A percentile compares a stretch with the other conserved stretches of the same genome.
phyloP scores from a whole-genome alignment of 2,797 vertebrate species.

The Onychomys arenicola region DNA sequence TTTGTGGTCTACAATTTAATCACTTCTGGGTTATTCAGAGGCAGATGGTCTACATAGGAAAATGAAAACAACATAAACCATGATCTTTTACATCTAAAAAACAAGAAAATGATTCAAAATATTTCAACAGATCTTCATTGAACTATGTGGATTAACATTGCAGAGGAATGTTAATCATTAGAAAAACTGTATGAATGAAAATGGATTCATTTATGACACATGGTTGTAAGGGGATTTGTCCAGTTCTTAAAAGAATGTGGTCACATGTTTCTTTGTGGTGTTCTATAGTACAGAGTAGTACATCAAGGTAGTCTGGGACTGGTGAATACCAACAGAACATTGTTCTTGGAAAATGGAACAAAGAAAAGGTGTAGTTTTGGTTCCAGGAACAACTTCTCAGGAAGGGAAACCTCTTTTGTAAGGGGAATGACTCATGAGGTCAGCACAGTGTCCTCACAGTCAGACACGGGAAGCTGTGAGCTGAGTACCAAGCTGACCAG shows the following conservation, averaged over 20 bases:
- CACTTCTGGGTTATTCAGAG: constrained; percentile 7
- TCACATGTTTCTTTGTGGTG: not conserved
- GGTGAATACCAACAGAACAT: not conserved
- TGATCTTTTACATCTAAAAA: not conserved
- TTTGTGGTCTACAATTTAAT: not conserved
- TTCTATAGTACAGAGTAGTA: constrained; percentile 9
- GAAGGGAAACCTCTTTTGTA: not conserved
- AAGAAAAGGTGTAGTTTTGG: not conserved
- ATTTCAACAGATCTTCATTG: not conserved
- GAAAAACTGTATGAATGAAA: not conserved
- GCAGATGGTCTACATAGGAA: not conserved
- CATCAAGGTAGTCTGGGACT: not conserved
- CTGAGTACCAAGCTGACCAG: not conserved
- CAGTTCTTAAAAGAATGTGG: not conserved
- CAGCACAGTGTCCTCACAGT: not conserved
- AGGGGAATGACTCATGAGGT: too few relatives aligned
- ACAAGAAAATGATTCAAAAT: not conserved
- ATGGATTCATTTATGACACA: not conserved
- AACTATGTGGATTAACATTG: not conserved
- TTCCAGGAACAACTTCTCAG: not conserved
- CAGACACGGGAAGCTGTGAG: not conserved
- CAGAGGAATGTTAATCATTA: not conserved
- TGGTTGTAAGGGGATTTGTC: not conserved
- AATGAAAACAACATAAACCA: not conserved
- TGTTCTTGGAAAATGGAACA: constrained; percentile 23